Conservation (phyloP, 2,797 vertebrate species). For the Melanotaenia trifasciata region DNA sequence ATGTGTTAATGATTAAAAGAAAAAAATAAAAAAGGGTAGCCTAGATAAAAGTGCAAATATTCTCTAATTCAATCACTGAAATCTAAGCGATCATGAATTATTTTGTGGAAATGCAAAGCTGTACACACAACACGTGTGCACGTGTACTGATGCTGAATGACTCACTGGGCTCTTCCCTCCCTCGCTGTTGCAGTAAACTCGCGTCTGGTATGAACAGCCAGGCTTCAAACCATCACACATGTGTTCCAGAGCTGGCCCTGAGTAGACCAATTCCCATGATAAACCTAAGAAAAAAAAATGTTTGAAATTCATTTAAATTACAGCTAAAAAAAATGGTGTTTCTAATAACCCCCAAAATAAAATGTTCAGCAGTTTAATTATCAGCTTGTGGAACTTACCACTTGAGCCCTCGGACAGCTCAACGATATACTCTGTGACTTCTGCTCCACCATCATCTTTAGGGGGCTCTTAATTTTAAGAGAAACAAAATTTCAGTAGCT, state of each 20-base stretch:
- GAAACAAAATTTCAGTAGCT: background rate
- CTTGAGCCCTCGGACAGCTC: slow-evolving; percentile 91
- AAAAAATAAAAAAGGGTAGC: background rate
- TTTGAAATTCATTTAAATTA: background rate
- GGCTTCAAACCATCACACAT: slow-evolving; percentile 92
- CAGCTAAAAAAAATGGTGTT: background rate
- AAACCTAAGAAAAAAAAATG: slow-evolving; percentile 76
- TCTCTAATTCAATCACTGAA: slow-evolving; percentile 17
- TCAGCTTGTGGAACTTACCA: slow-evolving; percentile 79
- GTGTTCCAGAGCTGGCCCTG: slow-evolving; percentile 87
- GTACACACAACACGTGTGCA: slow-evolving; percentile 1
- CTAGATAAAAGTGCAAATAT: background rate
- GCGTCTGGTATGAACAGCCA: slow-evolving; percentile 89
- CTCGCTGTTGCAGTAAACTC: slow-evolving; percentile 91
- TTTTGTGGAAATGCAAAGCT: slow-evolving; percentile 22
- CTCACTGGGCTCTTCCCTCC: slow-evolving; percentile 95
- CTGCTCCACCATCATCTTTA: slow-evolving; percentile 91
- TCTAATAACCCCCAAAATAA: background rate
- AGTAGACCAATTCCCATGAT: slow-evolving; percentile 92
- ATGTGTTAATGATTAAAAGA: slow-evolving; percentile 6
- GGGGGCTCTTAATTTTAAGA: slow-evolving; percentile 86
- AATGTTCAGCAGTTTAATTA: background rate
- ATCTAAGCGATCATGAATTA: slow-evolving; percentile 24
- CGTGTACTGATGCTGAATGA: slow-evolving; percentile 50
- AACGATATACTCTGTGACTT: slow-evolving; percentile 90